phyloP scores from a whole-genome alignment of 2,888 invertebrate genomes.

The Fabriciana adippe region DNA sequence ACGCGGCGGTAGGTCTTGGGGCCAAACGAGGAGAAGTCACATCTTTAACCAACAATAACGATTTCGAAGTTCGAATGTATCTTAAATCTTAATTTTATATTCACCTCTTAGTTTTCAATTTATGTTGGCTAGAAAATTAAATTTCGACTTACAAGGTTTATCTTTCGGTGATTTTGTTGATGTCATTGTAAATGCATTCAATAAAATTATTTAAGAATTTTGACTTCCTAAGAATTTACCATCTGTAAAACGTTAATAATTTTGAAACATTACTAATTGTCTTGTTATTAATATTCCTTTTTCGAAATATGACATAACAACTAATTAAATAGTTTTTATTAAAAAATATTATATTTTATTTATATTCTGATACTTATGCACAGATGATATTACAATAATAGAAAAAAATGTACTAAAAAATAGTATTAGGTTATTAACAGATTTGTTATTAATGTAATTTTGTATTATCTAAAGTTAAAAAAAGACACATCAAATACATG shows the following conservation, averaged over 20 bases:
- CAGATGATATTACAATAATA: no score
- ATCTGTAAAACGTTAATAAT: conserved; percentile 31
- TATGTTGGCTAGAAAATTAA: background rate
- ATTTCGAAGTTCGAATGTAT: background rate
- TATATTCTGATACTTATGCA: background rate
- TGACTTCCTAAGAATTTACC: conserved; percentile 13
- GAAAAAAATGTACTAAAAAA: no score
- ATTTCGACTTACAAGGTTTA: conserved; percentile 60
- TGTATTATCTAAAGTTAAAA: no score
- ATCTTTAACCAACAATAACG: conserved; percentile 13
- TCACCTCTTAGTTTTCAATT: background rate
- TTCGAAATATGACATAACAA: conserved; percentile 31
- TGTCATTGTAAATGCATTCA: conserved; percentile 52
- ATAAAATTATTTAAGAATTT: conserved; percentile 28
- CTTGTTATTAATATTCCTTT: conserved; percentile 36
- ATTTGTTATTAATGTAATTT: no score
- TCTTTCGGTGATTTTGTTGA: conserved; percentile 64
- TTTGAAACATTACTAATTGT: conserved; percentile 33
- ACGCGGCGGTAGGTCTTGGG: conserved; percentile 71
- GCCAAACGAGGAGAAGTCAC: conserved; percentile 54
- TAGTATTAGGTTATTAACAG: no score
- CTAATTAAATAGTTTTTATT: conserved; percentile 6
- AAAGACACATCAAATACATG: no score
- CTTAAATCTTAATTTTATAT: background rate
- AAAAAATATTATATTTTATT: conserved; percentile 5